These are phyloP conservation scores for Plebejus argus DNA, from an alignment of 2,888 invertebrate genomes.

Conservation along the genomic window DNA sequence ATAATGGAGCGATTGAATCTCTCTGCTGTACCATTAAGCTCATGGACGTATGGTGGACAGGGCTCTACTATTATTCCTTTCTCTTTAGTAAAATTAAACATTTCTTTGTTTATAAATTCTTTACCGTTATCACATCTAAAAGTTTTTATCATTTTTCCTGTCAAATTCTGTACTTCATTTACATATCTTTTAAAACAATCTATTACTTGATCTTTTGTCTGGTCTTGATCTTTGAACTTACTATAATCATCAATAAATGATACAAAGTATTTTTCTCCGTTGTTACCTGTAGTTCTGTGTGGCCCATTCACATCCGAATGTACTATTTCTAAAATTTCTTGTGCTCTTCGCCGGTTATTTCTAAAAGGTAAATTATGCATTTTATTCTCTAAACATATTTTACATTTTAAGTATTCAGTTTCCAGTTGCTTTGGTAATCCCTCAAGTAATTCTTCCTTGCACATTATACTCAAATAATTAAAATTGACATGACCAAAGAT, in stretches of 20 bases:
- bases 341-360: no score
- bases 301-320: conserved; percentile 17
- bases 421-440: no score
- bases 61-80: conserved; percentile 38
- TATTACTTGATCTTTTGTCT: no score
- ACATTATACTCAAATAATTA: neutral
- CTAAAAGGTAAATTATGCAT: no score
- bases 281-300: neutral
- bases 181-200: no score
- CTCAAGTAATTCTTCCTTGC: neutral
- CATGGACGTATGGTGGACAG: conserved; percentile 45
- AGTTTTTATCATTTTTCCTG: conserved; percentile 41
- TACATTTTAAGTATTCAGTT: no score
- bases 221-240: neutral
- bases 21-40: conserved; percentile 46
- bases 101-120: conserved; percentile 42
- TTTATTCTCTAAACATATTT: no score
- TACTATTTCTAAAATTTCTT: neutral
- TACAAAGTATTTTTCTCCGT: conserved; percentile 4
- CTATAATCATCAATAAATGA: conserved; percentile 22
- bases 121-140: conserved; percentile 45
- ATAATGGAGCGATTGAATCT: conserved; percentile 42
- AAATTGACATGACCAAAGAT: no score
- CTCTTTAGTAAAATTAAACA: conserved; percentile 36
- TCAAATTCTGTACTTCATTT: no score